These are phyloP conservation scores for Notechis scutatus DNA, from an alignment of 2,113 vertebrate genomes.

Conservation along the genomic window DNA sequence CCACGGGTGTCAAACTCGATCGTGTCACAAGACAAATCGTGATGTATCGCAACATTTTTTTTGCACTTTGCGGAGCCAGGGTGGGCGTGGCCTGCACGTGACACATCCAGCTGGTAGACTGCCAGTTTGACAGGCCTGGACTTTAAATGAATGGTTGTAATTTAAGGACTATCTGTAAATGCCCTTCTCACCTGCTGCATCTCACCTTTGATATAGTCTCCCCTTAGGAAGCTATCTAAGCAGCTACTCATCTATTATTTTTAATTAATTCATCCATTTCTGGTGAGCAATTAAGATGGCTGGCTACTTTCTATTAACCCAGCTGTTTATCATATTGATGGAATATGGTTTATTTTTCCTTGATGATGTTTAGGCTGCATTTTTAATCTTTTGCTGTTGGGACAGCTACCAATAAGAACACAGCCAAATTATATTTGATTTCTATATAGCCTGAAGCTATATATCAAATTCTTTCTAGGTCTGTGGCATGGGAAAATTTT, in stretches of 20 bases:
- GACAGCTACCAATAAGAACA: not conserved
- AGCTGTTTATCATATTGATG: not conserved
- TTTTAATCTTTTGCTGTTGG: not conserved
- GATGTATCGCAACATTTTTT: no score
- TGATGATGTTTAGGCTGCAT: not conserved
- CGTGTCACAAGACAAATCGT: accelerated
- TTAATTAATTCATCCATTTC: not conserved
- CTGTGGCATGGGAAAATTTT: not conserved
- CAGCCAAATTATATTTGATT: not conserved
- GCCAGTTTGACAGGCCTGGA: no score
- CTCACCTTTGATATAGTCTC: not conserved
- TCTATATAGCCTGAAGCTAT: not conserved
- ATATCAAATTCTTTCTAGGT: not conserved
- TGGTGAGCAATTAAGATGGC: not conserved
- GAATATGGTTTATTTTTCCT: not conserved
- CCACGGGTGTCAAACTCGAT: no score
- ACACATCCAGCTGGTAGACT: no score
- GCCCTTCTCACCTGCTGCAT: not conserved
- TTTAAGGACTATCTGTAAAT: not conserved
- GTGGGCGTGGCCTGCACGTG: no score
- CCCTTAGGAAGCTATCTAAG: not conserved
- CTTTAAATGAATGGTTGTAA: not conserved
- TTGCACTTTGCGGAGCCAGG: no score
- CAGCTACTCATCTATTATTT: not conserved
- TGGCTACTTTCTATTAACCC: not conserved